A percentile compares a stretch with the other conserved stretches of the same genome.
Conservation (phyloP, 2,888 invertebrate species). For the Drosophila niveifrons region DNA sequence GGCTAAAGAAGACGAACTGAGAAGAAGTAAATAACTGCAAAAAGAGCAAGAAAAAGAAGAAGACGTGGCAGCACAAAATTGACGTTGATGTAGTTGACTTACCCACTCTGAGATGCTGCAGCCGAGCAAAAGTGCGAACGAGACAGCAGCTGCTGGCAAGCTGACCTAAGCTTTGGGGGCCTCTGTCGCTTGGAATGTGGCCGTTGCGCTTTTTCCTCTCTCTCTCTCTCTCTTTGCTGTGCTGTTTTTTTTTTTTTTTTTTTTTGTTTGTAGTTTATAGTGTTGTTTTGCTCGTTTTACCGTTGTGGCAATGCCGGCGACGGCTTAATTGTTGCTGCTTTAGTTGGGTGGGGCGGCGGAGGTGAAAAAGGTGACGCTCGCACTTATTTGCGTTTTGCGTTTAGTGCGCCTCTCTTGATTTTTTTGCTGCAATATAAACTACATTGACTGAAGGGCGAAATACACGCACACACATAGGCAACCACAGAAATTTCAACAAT, state of each 20-base stretch:
- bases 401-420: constrained; percentile 40
- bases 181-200: constrained; percentile 57
- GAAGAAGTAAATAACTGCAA: constrained; percentile 23
- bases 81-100: constrained; percentile 65
- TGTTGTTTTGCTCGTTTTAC: constrained; percentile 34
- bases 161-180: constrained; percentile 63
- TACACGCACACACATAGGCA: constrained; percentile 15
- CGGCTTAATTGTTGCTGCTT: constrained; percentile 34
- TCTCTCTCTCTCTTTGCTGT: neutral
- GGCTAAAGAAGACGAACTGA: neutral
- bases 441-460: constrained; percentile 57
- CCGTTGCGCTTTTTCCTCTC: constrained; percentile 30
- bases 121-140: constrained; percentile 17
- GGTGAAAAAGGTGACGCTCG: constrained; percentile 44
- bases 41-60: constrained; percentile 12
- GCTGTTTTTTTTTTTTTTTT: constrained; percentile 18
- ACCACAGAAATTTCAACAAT: constrained; percentile 49
- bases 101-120: constrained; percentile 47
- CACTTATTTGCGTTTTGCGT: constrained; percentile 33
- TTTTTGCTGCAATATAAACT: constrained; percentile 59
- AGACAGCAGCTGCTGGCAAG: constrained; percentile 31
- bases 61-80: constrained; percentile 52
- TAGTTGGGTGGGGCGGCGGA: constrained; percentile 14
- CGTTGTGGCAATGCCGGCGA: constrained; percentile 52
- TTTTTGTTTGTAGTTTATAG: constrained; percentile 2